phyloP scores from a whole-genome alignment of 1,140 invertebrate species.

The Diabrotica undecimpunctata region DNA sequence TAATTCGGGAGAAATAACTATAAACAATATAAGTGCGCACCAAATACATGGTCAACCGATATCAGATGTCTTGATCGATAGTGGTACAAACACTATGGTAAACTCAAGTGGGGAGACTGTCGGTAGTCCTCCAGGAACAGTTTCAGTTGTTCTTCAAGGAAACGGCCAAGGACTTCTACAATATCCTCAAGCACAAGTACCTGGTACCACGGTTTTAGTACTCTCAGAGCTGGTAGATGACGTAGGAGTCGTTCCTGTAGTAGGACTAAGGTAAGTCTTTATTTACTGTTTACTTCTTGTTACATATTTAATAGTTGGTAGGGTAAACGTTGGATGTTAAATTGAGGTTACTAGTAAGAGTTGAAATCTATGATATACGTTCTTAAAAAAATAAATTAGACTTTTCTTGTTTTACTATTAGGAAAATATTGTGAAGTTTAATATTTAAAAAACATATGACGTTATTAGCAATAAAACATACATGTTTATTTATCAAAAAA shows the following conservation, averaged over 20 bases:
- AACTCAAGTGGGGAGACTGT: constrained; percentile 41
- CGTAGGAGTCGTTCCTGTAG: constrained; percentile 41
- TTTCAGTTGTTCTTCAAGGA: constrained; percentile 45
- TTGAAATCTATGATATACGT: too few relatives aligned
- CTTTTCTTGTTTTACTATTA: too few relatives aligned
- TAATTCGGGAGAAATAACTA: constrained; percentile 49
- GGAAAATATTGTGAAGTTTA: too few relatives aligned
- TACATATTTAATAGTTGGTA: not conserved
- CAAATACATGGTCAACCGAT: constrained; percentile 51
- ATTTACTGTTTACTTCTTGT: not conserved
- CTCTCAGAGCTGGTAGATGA: constrained; percentile 53
- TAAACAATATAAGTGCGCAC: constrained; percentile 49
- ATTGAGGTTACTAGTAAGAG: too few relatives aligned
- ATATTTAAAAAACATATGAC: too few relatives aligned
- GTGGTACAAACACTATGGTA: constrained; percentile 42
- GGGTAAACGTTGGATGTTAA: not conserved
- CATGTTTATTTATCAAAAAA: too few relatives aligned
- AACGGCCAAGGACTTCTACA: constrained; percentile 44
- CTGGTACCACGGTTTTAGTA: constrained; percentile 53
- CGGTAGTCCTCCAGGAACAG: constrained; percentile 47
- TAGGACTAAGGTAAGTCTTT: constrained; percentile 43
- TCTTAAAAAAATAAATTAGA: too few relatives aligned
- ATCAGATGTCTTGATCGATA: constrained; percentile 51
- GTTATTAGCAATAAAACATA: too few relatives aligned
- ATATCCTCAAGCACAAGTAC: constrained; percentile 44